Base-by-base conservation (phyloP, 1,140 invertebrate species). In the Drosophila willistoni region DNA sequence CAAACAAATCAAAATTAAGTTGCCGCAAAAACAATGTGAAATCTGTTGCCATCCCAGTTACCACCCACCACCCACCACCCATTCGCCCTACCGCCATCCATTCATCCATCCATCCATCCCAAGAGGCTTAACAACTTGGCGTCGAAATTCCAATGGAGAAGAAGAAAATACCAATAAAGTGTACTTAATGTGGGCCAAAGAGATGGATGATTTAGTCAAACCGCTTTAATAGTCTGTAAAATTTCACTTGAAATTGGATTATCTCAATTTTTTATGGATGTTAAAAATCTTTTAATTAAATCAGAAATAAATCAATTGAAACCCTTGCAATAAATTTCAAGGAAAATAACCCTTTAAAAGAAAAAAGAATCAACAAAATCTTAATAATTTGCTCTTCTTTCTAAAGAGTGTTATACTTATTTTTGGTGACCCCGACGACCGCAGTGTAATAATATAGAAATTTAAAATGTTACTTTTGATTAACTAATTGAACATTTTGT, bases 1-100 rank as follows among this genome's bases (percentile, higher is more conserved):
- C 67, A 64, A 72, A 60, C 54, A 73, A 73, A 66, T 65, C 72
- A 65, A 41, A 73, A 73, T 73, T 72, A 73, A 33, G 70, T 60
- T 72, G 57, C 69, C 41, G 47, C 67, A 22, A 69, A 44, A 47
- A 42, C 41, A 64, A 69, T 34, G 60, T 34, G 47, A 64, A 56
- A n/a, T n/a, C n/a, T n/a, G n/a, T n/a, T n/a, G n/a, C n/a, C n/a
- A 7, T 14, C 13, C 39, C 1, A 12, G 0, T 29, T 25, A 25
- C 41, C 12, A 42, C 13, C 13, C 13, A 44, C 42, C 42, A 44
- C 42, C 42, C 42, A 14, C n/a, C 42, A 44, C 42, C 42, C 42
- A 14, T 4, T 19, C 19, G 1, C 19, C 19, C 19, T 2, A 1
- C 2, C 19, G 19, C 7, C 1, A 5, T 13, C 41, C n/a, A 42